Conservation (phyloP, 2,888 invertebrate genomes). For the Zygaena filipendulae region DNA sequence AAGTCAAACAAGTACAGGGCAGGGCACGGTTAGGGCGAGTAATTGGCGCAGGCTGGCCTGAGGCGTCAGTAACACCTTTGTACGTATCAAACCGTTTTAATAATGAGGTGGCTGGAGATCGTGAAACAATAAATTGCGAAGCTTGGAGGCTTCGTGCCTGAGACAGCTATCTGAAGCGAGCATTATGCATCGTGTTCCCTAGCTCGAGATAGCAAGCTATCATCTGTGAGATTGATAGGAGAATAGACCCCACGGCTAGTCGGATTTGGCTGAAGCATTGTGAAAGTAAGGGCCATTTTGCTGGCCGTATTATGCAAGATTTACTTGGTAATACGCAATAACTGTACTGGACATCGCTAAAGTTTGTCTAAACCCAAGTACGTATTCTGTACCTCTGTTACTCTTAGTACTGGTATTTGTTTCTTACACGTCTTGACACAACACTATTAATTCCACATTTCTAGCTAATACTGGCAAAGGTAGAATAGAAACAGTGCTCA, state of each 20-base stretch:
- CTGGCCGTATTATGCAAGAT: constrained; percentile 6
- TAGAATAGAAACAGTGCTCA: no score
- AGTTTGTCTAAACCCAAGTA: no score
- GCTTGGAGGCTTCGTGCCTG: constrained; percentile 66
- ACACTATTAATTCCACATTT: no score
- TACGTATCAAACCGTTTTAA: constrained; percentile 68
- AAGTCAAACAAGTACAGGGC: constrained; percentile 49
- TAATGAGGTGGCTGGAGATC: constrained; percentile 65
- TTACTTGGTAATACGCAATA: no score
- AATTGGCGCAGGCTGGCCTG: constrained; percentile 56
- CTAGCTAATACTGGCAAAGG: no score
- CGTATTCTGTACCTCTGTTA: no score
- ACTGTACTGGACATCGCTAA: no score
- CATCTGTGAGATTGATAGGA: constrained; percentile 66
- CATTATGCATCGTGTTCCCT: constrained; percentile 61
- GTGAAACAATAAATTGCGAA: constrained; percentile 69
- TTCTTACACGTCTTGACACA: no score
- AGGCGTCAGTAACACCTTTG: constrained; percentile 64
- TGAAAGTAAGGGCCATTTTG: constrained; percentile 28
- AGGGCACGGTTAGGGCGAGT: constrained; percentile 35
- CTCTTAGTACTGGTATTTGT: no score
- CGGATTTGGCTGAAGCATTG: constrained; percentile 42
- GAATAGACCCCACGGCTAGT: constrained; percentile 58
- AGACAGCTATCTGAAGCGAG: constrained; percentile 64
- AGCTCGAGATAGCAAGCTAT: constrained; percentile 53